Evolutionary conservation across 1,140 invertebrate species (phyloP), one percentile per base, ranked within the genome.

Genomic region (Steinernema feltiae): DNA sequence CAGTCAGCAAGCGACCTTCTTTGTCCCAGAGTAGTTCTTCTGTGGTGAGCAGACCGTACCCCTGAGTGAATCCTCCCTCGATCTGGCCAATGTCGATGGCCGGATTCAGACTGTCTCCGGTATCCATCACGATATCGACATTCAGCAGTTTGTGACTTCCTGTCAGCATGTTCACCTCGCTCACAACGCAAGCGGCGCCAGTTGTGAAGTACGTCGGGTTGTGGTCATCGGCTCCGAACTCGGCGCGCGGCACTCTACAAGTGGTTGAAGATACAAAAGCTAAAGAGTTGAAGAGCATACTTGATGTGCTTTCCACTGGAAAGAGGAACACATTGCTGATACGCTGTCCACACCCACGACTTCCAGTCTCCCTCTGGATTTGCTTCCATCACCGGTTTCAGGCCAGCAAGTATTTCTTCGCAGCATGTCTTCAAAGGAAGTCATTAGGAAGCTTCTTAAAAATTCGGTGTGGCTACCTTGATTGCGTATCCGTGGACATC

Each of bases 401-500:
- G 85, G 53, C 94, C 88, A 79, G 92, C 89, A 79, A 91, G 90
- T 1, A 97, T 87, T 74, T 87, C 90, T 72, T 92, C 86, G 82
- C 94, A 95, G 3, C 94, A 94, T 85, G 92, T 89, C 91, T 92
- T 78, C 30, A 86, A 84, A 78, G 71, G 32, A 32, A 30, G 69
- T 32, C 30, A 41, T 75, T n/a, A n/a, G 35, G n/a, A n/a, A n/a
- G n/a, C n/a, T n/a, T n/a, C n/a, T n/a, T n/a, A n/a, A n/a, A n/a
- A n/a, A n/a, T n/a, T n/a, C n/a, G n/a, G n/a, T n/a, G n/a, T n/a
- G 32, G 32, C 32, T 24, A 72, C 76, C 46, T 75, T 83, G 53
- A 97, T 90, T 21, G 95, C 94, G 92, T 94, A 94, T 79, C 94
- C 94, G 87, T 97, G 94, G 0, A 97, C 86, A 89, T 97, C 94